These are phyloP conservation scores for Lasioglossum pauxillum DNA, from an alignment of 2,888 invertebrate species.

Conservation along the genomic window DNA sequence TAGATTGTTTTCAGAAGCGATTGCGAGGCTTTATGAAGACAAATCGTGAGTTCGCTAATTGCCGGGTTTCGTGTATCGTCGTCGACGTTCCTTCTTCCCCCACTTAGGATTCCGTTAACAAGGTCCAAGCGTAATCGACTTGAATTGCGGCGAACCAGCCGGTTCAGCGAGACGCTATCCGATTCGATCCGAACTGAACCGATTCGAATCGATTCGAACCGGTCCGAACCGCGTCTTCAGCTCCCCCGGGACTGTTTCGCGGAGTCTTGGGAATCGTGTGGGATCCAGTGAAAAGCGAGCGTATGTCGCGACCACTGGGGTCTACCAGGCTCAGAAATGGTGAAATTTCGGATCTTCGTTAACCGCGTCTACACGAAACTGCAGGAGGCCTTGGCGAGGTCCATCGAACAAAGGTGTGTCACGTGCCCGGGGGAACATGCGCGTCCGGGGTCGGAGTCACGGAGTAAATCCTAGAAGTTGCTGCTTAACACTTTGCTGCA, in stretches of 20 bases:
- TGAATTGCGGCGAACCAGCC: constrained; percentile 31
- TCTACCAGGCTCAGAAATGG: background rate
- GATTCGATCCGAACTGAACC: constrained; percentile 21
- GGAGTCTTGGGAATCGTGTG: background rate
- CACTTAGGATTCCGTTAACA: constrained; percentile 21
- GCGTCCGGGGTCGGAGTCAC: background rate
- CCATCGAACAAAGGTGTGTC: constrained; percentile 3
- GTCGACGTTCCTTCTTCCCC: background rate
- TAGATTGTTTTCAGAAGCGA: background rate
- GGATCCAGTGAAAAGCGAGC: background rate
- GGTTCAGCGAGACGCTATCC: constrained; percentile 25
- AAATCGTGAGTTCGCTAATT: background rate
- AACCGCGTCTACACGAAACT: constrained; percentile 1
- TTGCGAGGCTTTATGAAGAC: background rate
- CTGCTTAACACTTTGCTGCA: no score
- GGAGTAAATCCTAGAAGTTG: no score
- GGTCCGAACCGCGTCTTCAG: constrained; percentile 9
- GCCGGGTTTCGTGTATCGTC: background rate
- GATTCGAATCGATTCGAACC: constrained; percentile 6
- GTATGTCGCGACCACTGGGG: background rate
- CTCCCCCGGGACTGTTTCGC: background rate
- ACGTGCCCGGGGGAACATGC: background rate
- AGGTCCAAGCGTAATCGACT: constrained; percentile 36
- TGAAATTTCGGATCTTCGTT: background rate
- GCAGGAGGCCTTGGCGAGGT: background rate